Percentiles rank a stretch among this genome's conserved stretches.
phyloP scores from a whole-genome alignment of 2,797 vertebrate species.

The Acrossocheilus wenchowensis region DNA sequence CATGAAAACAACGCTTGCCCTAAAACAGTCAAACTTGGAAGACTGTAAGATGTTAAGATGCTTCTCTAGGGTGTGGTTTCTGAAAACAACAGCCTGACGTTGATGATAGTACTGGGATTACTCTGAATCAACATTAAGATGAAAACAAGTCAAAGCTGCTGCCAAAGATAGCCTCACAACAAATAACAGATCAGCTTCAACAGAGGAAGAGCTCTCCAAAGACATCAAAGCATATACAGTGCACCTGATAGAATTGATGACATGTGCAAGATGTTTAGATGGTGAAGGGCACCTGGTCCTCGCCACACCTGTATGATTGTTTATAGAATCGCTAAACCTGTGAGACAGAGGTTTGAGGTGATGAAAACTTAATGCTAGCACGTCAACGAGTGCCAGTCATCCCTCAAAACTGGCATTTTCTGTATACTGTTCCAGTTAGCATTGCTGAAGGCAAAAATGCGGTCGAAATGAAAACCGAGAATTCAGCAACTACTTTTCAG shows the following conservation, averaged over 20 bases:
- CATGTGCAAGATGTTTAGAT: conserved; percentile 37
- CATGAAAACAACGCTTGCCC: conserved; percentile 7
- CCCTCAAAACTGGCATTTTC: conserved; percentile 52
- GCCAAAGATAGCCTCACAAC: conserved; percentile 36
- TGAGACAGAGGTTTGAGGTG: conserved; percentile 43
- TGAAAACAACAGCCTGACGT: conserved; percentile 16
- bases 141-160: conserved; percentile 37
- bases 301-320: conserved; percentile 59
- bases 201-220: conserved; percentile 29
- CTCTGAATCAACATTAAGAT: conserved; percentile 23
- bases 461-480: conserved; percentile 44
- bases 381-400: conserved; percentile 53
- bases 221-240: conserved; percentile 35
- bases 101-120: conserved; percentile 25
- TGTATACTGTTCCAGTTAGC: conserved; percentile 19
- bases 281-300: conserved; percentile 50
- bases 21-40: conserved; percentile 7
- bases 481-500: conserved; percentile 44
- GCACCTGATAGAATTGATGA: conserved; percentile 49
- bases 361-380: conserved; percentile 56
- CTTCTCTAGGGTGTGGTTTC: not conserved
- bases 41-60: not conserved
- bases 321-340: conserved; percentile 50
- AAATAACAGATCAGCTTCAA: conserved; percentile 24
- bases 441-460: conserved; percentile 39